These are phyloP conservation scores for Pocillopora verrucosa DNA, from an alignment of 64 coral and sea anemone species.

Conservation along the genomic window DNA sequence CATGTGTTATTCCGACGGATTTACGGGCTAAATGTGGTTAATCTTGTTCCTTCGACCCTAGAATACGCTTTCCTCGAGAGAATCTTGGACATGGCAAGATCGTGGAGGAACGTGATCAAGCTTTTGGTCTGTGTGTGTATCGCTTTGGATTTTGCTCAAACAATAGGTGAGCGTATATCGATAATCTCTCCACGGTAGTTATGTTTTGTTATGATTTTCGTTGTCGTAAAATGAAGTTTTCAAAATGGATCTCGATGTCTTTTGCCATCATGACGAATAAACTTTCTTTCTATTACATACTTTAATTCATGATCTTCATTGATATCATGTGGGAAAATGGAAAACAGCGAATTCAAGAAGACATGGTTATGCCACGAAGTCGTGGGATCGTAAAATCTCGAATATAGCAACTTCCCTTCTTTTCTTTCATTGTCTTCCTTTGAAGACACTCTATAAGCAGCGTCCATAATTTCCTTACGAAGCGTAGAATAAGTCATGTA, in stretches of 20 bases:
- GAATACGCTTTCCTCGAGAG: not conserved
- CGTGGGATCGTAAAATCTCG: not conserved
- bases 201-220: not conserved
- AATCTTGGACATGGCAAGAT: constrained; percentile 30
- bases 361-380: not conserved
- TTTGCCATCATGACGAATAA: not conserved
- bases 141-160: constrained; percentile 18
- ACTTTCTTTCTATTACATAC: not conserved
- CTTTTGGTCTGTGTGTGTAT: constrained; percentile 18
- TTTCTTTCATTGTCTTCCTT: not conserved
- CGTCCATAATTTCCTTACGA: not conserved
- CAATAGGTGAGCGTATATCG: constrained; percentile 13
- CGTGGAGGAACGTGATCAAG: not conserved
- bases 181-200: not conserved
- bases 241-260: not conserved
- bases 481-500: not conserved
- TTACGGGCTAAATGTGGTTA: constrained; percentile 25
- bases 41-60: constrained; percentile 1
- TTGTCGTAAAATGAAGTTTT: not conserved
- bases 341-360: not conserved
- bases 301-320: constrained; percentile 11
- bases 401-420: not conserved
- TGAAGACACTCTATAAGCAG: not conserved
- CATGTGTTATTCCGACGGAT: not conserved
- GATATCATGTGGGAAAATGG: not conserved